Conservation (phyloP, 2,113 vertebrate genomes). For the Siphamia tubifer region DNA sequence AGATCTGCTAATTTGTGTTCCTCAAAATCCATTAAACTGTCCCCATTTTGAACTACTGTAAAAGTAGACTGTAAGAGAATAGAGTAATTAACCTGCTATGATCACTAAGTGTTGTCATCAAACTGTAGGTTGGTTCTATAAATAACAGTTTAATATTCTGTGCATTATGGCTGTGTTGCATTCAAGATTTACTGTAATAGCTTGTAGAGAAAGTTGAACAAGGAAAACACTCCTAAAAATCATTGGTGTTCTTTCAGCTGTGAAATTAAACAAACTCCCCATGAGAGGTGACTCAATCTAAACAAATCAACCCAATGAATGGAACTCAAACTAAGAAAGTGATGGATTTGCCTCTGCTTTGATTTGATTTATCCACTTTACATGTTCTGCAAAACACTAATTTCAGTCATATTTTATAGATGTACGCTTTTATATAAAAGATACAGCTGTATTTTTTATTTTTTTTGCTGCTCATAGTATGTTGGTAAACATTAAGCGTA, state of each 20-base stretch:
- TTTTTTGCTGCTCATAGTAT: constrained; percentile 23
- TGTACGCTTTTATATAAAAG: constrained; percentile 19
- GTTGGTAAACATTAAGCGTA: constrained; percentile 46
- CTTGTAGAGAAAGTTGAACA: constrained; percentile 71
- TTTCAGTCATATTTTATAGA: neutral
- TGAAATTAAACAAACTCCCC: constrained; percentile 80
- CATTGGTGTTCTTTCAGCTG: constrained; percentile 72
- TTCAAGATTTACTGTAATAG: constrained; percentile 69
- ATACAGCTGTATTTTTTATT: neutral
- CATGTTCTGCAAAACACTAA: constrained; percentile 41
- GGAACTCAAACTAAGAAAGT: constrained; percentile 72
- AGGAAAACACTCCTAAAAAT: constrained; percentile 70
- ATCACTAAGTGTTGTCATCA: constrained; percentile 42
- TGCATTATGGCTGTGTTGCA: constrained; percentile 51
- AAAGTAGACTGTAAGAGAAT: constrained; percentile 16
- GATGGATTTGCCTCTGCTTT: constrained; percentile 53
- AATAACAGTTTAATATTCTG: constrained; percentile 60
- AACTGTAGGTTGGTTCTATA: constrained; percentile 39
- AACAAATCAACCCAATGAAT: constrained; percentile 72
- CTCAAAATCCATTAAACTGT: neutral
- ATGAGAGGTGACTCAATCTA: constrained; percentile 72
- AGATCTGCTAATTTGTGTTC: neutral
- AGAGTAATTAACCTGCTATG: constrained; percentile 32
- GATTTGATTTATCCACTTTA: constrained; percentile 53
- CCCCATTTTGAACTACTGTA: neutral